Evolutionary conservation across 2,888 invertebrate species (phyloP).

Genomic region (Crepidodera aurea): DNA sequence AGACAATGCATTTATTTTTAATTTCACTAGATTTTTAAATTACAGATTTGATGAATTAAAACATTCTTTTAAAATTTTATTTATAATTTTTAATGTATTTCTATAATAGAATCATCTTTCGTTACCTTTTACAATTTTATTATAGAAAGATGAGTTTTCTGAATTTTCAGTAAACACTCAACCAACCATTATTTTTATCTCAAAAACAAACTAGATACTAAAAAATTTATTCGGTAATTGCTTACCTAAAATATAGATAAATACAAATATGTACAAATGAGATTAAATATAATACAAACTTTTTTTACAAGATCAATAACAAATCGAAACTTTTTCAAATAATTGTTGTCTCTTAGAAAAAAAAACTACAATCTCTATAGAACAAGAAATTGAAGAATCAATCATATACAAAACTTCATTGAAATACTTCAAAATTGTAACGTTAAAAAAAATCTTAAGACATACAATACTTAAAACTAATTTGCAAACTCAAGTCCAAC

Average conservation of each 20-base stretch:
- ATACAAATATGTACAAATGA: constrained; percentile 43
- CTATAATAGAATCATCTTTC: too few species aligned
- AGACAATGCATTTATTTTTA: too few species aligned
- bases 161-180: neutral
- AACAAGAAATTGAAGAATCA: constrained; percentile 26
- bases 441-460: constrained; percentile 17
- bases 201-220: constrained; percentile 31
- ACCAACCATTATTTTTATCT: neutral
- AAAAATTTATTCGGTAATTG: constrained; percentile 38
- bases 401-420: constrained; percentile 16
- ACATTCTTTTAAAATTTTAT: too few species aligned
- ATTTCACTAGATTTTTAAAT: too few species aligned
- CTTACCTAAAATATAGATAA: constrained; percentile 38
- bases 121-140: neutral
- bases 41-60: too few species aligned
- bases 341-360: neutral
- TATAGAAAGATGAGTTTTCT: neutral
- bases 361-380: constrained; percentile 21
- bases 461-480: constrained; percentile 24
- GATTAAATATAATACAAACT: constrained; percentile 38
- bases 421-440: constrained; percentile 3
- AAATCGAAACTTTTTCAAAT: constrained; percentile 8
- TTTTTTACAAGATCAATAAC: constrained; percentile 36
- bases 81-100: too few species aligned
- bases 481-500: neutral